Evolutionary conservation across 1,140 invertebrate species (phyloP).

Genomic region (Episyrphus balteatus): DNA sequence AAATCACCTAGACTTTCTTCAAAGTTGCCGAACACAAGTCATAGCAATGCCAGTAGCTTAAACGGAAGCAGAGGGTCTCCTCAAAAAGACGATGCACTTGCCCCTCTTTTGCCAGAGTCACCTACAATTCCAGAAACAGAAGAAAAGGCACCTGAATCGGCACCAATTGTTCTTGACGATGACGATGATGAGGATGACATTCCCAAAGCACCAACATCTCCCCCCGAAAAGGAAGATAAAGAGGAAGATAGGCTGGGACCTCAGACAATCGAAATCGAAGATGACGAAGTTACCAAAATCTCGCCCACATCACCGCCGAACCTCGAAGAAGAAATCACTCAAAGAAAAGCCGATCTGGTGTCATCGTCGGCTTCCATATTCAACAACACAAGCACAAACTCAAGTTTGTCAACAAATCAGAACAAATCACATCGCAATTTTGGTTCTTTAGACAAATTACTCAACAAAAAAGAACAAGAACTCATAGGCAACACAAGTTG

Average conservation of each 20-base stretch:
- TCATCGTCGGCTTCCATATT: slow-evolving; percentile 4
- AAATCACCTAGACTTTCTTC: slow-evolving; percentile 20
- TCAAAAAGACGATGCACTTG: not conserved
- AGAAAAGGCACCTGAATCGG: no score
- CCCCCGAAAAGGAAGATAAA: not conserved
- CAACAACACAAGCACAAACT: not conserved
- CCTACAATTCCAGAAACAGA: no score
- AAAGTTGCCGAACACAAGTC: slow-evolving; percentile 25
- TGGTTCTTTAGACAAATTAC: slow-evolving; percentile 25
- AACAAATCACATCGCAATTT: slow-evolving; percentile 5
- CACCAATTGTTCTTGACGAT: not conserved
- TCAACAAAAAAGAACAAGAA: slow-evolving; percentile 29
- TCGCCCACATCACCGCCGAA: slow-evolving; percentile 14
- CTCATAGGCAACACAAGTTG: slow-evolving; percentile 10
- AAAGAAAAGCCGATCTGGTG: slow-evolving; percentile 16
- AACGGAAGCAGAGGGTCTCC: slow-evolving; percentile 1
- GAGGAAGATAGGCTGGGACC: not conserved
- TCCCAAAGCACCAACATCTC: not conserved
- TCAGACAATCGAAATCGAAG: slow-evolving; percentile 4
- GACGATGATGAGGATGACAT: slow-evolving; percentile 1
- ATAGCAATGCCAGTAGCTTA: slow-evolving; percentile 3
- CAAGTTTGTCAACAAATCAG: slow-evolving; percentile 9
- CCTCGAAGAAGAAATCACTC: slow-evolving; percentile 26
- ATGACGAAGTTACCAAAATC: not conserved
- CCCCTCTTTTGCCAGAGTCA: no score